Evolutionary conservation across 2,797 vertebrate species (phyloP).

Genomic region (Paguma larvata): DNA sequence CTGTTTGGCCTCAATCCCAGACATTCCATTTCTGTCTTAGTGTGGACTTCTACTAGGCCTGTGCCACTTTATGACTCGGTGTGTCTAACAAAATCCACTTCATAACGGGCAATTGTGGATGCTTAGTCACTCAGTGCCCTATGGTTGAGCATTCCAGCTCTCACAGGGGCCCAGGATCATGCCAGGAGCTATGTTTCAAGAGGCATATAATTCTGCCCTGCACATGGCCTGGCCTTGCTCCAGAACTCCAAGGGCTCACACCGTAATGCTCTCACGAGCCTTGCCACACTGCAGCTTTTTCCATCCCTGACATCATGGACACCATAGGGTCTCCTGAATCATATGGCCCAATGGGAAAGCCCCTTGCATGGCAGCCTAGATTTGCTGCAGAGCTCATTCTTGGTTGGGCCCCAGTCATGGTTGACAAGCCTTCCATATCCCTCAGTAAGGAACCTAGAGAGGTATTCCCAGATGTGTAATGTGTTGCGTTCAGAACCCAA

Average conservation of each 20-base stretch:
- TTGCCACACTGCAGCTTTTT: not conserved
- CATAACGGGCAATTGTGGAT: not conserved
- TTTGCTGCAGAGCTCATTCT: not conserved
- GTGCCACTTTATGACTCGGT: not conserved
- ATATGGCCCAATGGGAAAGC: not conserved
- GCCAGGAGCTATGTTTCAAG: not conserved
- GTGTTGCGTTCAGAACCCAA: not conserved
- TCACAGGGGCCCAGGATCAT: not conserved
- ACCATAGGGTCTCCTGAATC: not conserved
- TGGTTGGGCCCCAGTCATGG: not conserved
- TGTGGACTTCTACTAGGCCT: not conserved
- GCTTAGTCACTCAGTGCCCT: not conserved
- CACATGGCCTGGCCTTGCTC: not conserved
- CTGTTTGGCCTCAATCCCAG: not conserved
- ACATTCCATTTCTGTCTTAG: conserved; percentile 10
- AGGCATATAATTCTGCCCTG: not conserved
- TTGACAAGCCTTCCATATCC: not conserved
- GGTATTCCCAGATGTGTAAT: not conserved
- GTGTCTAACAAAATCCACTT: not conserved
- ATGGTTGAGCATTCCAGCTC: not conserved
- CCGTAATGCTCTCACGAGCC: not conserved
- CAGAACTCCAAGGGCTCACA: not conserved
- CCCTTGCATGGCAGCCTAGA: not conserved
- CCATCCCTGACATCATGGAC: not conserved
- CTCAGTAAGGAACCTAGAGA: not conserved